These are phyloP conservation scores for Delphinapterus leucas DNA, from an alignment of 2,113 vertebrate species.

Conservation along the genomic window DNA sequence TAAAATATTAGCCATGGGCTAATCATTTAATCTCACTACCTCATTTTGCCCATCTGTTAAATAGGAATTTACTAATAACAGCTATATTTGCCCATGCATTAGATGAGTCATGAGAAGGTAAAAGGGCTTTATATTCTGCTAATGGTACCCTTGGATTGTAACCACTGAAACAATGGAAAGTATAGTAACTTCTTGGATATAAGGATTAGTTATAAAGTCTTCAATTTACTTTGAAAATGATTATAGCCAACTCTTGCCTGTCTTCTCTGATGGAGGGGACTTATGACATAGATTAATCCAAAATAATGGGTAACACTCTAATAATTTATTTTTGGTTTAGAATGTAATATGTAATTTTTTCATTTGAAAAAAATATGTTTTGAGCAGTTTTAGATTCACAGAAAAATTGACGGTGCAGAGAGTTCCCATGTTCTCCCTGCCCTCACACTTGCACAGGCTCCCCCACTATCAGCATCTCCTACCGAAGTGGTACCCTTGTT, in stretches of 20 bases:
- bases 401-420: not conserved
- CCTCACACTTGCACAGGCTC: not conserved
- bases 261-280: not conserved
- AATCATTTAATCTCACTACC: slow-evolving; percentile 62
- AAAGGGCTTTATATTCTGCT: slow-evolving; percentile 4
- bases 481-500: not conserved
- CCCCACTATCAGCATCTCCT: not conserved
- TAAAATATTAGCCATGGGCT: slow-evolving; percentile 63
- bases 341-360: slow-evolving; percentile 1
- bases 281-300: not conserved
- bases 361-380: not conserved
- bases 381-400: not conserved
- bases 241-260: not conserved
- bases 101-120: slow-evolving; percentile 10
- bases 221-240: slow-evolving; percentile 31
- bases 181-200: not conserved
- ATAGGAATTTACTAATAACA: slow-evolving; percentile 62
- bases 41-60: slow-evolving; percentile 71
- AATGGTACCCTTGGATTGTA: not conserved
- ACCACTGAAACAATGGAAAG: not conserved
- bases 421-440: not conserved
- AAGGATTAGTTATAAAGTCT: slow-evolving; percentile 19
- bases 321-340: slow-evolving; percentile 34
- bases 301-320: slow-evolving; percentile 3
- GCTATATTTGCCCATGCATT: slow-evolving; percentile 13